Percentiles rank a stretch among this genome's conserved stretches.
Conservation (phyloP, 2,797 vertebrate species). For the Phataginus tricuspis region DNA sequence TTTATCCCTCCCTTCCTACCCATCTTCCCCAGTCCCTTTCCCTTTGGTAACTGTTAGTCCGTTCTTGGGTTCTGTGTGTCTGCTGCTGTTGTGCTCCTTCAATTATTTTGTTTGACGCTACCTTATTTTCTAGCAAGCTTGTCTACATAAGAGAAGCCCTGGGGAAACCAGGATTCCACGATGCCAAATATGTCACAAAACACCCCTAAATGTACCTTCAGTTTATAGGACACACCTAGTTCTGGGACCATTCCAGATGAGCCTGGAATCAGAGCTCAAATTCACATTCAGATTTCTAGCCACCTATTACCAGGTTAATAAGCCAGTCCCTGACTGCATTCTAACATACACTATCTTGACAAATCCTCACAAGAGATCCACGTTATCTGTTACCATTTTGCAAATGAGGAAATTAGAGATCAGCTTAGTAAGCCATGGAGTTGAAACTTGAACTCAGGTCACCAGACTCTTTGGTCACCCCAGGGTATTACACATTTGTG, state of each 20-base stretch:
- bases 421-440: neutral
- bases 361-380: neutral
- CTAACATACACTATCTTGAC: neutral
- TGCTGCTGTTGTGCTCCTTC: too few relatives aligned
- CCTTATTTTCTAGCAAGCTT: neutral
- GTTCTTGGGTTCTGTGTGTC: too few relatives aligned
- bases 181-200: neutral
- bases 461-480: neutral
- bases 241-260: neutral
- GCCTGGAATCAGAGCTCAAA: neutral
- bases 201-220: neutral
- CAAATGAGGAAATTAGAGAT: neutral
- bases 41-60: too few relatives aligned
- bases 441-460: neutral
- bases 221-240: neutral
- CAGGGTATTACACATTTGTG: neutral
- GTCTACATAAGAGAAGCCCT: neutral
- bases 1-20: too few relatives aligned
- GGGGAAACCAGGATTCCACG: neutral
- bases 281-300: constrained; percentile 9
- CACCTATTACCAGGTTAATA: neutral
- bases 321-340: neutral
- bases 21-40: too few relatives aligned
- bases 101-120: neutral
- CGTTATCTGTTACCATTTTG: neutral